These are phyloP conservation scores for Oreochromis grahami DNA, from an alignment of 2,797 vertebrate species.

Conservation along the genomic window DNA sequence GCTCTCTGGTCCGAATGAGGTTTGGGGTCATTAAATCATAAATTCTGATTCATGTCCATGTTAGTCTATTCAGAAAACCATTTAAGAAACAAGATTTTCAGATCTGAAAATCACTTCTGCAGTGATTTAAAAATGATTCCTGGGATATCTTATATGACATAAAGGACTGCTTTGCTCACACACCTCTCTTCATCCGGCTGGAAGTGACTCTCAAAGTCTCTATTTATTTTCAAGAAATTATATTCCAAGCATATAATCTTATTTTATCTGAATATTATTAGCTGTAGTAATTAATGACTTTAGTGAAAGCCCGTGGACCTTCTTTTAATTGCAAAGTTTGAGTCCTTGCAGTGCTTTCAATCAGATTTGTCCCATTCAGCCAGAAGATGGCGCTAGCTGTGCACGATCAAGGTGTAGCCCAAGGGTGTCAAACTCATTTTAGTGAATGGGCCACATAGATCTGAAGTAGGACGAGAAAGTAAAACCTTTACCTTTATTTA, in stretches of 20 bases:
- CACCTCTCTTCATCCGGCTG: background rate
- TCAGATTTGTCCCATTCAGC: background rate
- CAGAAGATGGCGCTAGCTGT: slow-evolving; percentile 31
- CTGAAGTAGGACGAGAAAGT: background rate
- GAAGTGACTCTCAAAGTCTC: background rate
- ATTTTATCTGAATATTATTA: background rate
- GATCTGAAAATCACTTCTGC: background rate
- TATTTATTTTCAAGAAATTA: background rate
- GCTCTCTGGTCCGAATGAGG: background rate
- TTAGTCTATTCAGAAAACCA: background rate
- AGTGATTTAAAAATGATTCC: background rate
- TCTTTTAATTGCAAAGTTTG: background rate
- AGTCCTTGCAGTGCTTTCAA: background rate
- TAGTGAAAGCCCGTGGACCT: background rate
- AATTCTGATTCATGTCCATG: background rate
- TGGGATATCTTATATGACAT: background rate
- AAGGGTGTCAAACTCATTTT: background rate
- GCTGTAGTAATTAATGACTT: background rate
- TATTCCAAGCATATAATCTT: background rate
- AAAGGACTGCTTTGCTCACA: background rate
- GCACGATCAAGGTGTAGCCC: slow-evolving; percentile 11
- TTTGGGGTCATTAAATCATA: background rate
- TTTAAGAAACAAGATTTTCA: background rate
- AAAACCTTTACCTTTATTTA: background rate
- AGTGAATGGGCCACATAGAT: background rate